Evolutionary conservation across 2,113 vertebrate species (phyloP).

Genomic region (Ceuthmochares aereus): DNA sequence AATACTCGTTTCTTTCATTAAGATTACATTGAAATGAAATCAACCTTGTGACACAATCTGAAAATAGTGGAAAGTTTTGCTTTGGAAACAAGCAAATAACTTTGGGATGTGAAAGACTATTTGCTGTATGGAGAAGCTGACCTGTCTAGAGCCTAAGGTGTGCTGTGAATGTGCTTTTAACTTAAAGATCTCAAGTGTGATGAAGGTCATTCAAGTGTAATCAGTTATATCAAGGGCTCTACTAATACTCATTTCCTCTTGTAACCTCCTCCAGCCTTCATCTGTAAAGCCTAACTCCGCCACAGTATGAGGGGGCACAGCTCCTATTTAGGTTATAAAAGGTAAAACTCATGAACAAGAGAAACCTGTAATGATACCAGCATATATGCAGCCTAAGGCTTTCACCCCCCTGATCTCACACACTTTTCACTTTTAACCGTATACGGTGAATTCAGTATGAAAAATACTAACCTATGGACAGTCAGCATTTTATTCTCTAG

Average conservation of each 20-base stretch:
- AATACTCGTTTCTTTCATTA: not conserved
- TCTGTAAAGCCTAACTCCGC: not conserved
- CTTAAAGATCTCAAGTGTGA: not conserved
- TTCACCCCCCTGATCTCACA: not conserved
- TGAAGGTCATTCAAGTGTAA: not conserved
- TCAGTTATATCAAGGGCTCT: not conserved
- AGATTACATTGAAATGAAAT: not conserved
- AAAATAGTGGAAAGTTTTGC: not conserved
- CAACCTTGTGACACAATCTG: not conserved
- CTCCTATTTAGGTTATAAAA: not conserved
- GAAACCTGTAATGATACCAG: not conserved
- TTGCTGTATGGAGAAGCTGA: not conserved
- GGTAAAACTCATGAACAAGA: not conserved
- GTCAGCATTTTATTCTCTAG: not conserved
- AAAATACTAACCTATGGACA: not conserved
- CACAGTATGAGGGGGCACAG: not conserved
- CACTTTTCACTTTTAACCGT: rapidly evolving
- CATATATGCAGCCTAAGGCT: rapidly evolving
- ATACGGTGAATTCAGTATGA: not conserved
- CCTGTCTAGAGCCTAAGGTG: not conserved
- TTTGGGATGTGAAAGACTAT: not conserved
- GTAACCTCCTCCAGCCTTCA: not conserved
- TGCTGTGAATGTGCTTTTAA: not conserved
- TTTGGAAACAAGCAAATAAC: not conserved
- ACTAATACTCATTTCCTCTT: not conserved